Base-by-base conservation (phyloP, 2,888 invertebrate species). In the Diadegma fenestrale region DNA sequence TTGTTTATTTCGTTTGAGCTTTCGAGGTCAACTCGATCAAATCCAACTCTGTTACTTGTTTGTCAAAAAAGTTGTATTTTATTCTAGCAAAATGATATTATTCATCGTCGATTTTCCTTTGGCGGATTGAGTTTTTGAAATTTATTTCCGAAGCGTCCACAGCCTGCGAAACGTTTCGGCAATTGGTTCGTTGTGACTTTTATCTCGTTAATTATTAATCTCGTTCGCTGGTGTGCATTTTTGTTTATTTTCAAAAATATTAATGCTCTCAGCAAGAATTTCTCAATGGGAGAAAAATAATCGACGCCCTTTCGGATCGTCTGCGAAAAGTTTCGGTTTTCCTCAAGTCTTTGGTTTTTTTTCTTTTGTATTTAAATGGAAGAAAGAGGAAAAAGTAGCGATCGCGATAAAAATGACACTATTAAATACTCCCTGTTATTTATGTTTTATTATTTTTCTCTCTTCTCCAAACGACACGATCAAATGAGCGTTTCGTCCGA, bases 401-500 rank as follows among this genome's bases (percentile, higher is more conserved):
- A 48, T 22, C 54, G 54, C 54, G 54, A 54, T 48, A 17, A 61
- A 30, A 63, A 63, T 63, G 45, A 75, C 61, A 41, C 58, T 58
- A 61, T 33, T 10, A 37, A 33, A 43, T 41, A 73, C 63, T 73
- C 71, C 63, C 41, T 75, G 48, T 78, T 72, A 54, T 37, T 63
- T 64, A 58, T 68, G n/a, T 22, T 73, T 7, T 19, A 66, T 69
- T 64, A 22, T 64, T 69, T 22, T 63, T 17, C 22, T 43, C 75
- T 41, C 48, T 45, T 10, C 1, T 54, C 3, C n/a, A 19, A 75
- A 71, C 26, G 30, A 73, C 68, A 68, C 80, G 77, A 82, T 92
- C 87, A 92, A 72, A 92, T 87, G 54, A 92, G 91, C 63, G 92
- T 92, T 87, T 92, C 92, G 80, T 92, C 90, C 77, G 92, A 92